Base-by-base conservation (phyloP, 1,140 invertebrate species). In the Adoxophyes honmai region DNA sequence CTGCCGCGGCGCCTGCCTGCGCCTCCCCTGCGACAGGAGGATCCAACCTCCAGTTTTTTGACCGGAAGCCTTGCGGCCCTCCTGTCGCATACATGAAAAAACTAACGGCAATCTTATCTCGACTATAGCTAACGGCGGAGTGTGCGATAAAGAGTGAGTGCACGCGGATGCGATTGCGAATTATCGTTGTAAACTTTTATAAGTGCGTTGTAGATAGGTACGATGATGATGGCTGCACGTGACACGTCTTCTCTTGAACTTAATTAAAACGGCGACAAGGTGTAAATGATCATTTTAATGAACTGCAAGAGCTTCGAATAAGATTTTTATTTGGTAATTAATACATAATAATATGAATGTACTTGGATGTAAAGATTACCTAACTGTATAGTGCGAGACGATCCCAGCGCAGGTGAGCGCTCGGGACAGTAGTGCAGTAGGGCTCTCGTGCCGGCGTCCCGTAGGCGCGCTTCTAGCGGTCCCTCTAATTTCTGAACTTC, bases 391-490 rank as follows among this genome's bases (percentile, higher is more conserved):
- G 13, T 42, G 35, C 33, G 36, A 39, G 55, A 56, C 34, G 55
- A 56, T 15, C 34, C 9, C 28, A 18, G 16, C 38, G 57, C 34
- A 58, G 18, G 58, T 52, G 55, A 64, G 51, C 62, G 64, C 57
- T 63, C 59, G 64, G 58, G 57, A 69, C 66, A 18, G 18, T 66
- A 67, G 62, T 38, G 37, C 44, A 52, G 36, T 69, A 67, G 65
- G 57, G 52, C 57, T 66, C 64, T 52, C 62, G 52, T 42, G 62
- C 61, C 54, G 57, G 62, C 57, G 72, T 48, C 69, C 67, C 71
- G 66, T 85, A 83, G 74, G 66, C 69, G 73, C 75, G 79, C 79
- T 82, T 80, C 64, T 87, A 83, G 80, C 69, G 82, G 70, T 82
- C 74, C 75, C 78, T 81, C 75, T 78, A 56, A 74, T 79, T 77